Conservation (phyloP, 2,797 vertebrate species). For the Eulemur coronatus region DNA sequence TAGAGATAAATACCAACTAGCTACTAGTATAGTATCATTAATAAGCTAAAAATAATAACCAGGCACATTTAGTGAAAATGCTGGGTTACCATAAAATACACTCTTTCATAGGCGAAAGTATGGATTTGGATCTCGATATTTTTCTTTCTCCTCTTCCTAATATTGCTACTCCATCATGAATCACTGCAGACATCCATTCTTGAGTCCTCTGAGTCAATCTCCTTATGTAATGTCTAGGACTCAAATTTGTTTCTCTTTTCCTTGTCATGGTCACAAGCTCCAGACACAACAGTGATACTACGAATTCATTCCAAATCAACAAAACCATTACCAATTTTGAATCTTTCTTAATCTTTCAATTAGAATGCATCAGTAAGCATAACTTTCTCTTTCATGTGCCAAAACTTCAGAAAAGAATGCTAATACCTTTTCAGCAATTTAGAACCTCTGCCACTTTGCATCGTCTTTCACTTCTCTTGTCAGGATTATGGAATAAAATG, state of each 20-base stretch:
- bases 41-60: slow-evolving; percentile 68
- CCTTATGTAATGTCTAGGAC: not conserved
- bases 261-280: not conserved
- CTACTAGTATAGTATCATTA: slow-evolving; percentile 56
- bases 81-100: slow-evolving; percentile 57
- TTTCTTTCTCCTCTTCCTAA: slow-evolving; percentile 2
- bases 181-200: not conserved
- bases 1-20: slow-evolving; percentile 59
- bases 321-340: slow-evolving; percentile 63
- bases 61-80: slow-evolving; percentile 51
- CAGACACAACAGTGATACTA: not conserved
- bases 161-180: not conserved
- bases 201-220: not conserved
- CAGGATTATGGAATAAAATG: slow-evolving; percentile 72
- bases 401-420: slow-evolving; percentile 55
- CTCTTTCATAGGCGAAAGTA: not conserved
- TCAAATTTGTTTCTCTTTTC: slow-evolving; percentile 41
- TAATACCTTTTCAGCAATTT: slow-evolving; percentile 73
- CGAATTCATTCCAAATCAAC: slow-evolving; percentile 14
- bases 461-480: slow-evolving; percentile 70
- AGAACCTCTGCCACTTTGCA: slow-evolving; percentile 72
- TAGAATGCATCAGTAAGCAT: slow-evolving; percentile 74
- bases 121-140: not conserved
- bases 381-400: slow-evolving; percentile 37
- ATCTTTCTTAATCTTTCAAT: slow-evolving; percentile 75